phyloP scores from a whole-genome alignment of 1,140 invertebrate genomes.

The Mercenaria mercenaria region DNA sequence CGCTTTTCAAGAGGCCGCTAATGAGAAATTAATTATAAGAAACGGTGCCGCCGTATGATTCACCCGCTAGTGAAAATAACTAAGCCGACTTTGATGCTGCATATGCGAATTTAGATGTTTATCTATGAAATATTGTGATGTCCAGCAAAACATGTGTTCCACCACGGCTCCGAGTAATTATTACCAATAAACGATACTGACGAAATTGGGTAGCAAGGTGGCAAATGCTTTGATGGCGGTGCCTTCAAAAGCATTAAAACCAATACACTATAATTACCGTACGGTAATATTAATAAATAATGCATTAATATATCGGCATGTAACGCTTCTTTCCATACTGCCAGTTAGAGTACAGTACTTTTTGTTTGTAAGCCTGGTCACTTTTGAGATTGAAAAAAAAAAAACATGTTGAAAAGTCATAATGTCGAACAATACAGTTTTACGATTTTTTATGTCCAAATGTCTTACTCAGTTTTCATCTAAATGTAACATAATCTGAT shows the following conservation, averaged over 20 bases:
- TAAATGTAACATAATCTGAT: no score
- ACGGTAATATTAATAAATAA: not conserved
- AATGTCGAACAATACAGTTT: no score
- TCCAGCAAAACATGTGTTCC: not conserved
- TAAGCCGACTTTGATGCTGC: constrained; percentile 10
- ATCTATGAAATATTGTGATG: constrained; percentile 27
- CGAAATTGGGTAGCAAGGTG: not conserved
- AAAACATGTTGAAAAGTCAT: no score
- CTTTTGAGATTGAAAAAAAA: no score
- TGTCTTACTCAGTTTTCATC: no score
- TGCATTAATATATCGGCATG: not conserved
- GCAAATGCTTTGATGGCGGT: not conserved
- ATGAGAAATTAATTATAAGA: constrained; percentile 36
- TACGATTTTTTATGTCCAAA: no score
- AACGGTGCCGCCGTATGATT: constrained; percentile 14
- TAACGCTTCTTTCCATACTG: no score
- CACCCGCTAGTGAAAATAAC: constrained; percentile 8
- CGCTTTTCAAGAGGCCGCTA: constrained; percentile 21
- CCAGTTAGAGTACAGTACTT: no score
- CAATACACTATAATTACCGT: not conserved
- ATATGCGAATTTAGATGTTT: constrained; percentile 20
- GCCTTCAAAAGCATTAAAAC: not conserved
- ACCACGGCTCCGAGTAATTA: not conserved
- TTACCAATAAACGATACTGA: not conserved
- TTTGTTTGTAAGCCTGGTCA: no score